phyloP scores from a whole-genome alignment of 2,113 vertebrate genomes.

The Geothlypis trichas region DNA sequence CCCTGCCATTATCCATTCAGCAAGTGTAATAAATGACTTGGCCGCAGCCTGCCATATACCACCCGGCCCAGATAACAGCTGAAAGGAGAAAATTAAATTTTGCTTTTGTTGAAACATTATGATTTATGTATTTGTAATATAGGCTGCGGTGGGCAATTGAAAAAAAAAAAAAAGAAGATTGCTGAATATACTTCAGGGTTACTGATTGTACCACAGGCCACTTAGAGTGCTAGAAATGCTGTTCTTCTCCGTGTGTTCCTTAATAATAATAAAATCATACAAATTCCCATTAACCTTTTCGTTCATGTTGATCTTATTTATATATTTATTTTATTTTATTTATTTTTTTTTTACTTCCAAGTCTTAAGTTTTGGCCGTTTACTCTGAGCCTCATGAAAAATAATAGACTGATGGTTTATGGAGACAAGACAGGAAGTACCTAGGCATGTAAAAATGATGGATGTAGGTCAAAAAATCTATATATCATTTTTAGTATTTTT shows the following conservation, averaged over 20 bases:
- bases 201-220: constrained; percentile 73
- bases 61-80: constrained; percentile 90
- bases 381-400: constrained; percentile 47
- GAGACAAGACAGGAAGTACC: constrained; percentile 8
- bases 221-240: constrained; percentile 57
- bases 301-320: not conserved
- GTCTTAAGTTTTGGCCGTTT: constrained; percentile 11
- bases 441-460: constrained; percentile 66
- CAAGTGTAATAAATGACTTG: constrained; percentile 93
- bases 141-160: constrained; percentile 83
- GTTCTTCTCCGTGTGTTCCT: constrained; percentile 20
- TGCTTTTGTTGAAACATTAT: constrained; percentile 99
- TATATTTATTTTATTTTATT: not conserved
- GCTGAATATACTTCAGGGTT: constrained; percentile 74
- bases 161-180: constrained; percentile 70
- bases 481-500: constrained; percentile 70
- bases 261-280: constrained; percentile 53
- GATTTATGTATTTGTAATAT: constrained; percentile 98
- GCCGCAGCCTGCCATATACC: constrained; percentile 88
- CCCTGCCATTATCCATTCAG: constrained; percentile 94
- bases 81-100: constrained; percentile 97
- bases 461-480: constrained; percentile 71
- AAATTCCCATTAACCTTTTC: constrained; percentile 49
- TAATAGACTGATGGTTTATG: constrained; percentile 50
- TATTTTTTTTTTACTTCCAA: not conserved